phyloP scores from a whole-genome alignment of 2,113 vertebrate species.

The Origma solitaria region DNA sequence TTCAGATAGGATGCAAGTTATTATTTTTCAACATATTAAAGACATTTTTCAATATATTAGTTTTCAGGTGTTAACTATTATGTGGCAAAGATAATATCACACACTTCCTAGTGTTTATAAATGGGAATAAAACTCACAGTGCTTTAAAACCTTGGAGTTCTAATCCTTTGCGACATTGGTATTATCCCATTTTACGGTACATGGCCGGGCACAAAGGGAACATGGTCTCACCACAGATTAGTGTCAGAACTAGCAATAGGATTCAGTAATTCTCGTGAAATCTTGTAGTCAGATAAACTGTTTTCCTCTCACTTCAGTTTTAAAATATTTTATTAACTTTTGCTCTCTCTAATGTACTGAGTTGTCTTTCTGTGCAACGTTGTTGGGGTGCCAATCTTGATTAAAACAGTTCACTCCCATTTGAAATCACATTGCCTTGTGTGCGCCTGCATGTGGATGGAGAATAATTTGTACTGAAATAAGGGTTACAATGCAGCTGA shows the following conservation, averaged over 20 bases:
- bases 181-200: constrained; percentile 33
- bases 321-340: background rate
- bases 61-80: background rate
- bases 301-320: background rate
- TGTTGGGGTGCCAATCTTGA: background rate
- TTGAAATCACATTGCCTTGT: background rate
- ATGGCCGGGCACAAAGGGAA: background rate
- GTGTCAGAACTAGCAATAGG: constrained; percentile 2
- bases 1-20: background rate
- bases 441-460: background rate
- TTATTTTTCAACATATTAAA: background rate
- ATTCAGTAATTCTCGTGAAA: constrained; percentile 14
- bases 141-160: background rate
- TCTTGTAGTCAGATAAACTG: background rate
- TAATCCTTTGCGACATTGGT: background rate
- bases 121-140: background rate
- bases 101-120: background rate
- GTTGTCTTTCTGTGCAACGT: background rate
- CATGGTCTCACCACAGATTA: constrained; percentile 11
- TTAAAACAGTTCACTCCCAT: background rate
- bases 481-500: background rate
- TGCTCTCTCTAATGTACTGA: background rate
- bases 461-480: background rate
- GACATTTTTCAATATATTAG: background rate
- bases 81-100: background rate